Base-by-base conservation (phyloP, 2,797 vertebrate species). In the Gymnocypris eckloni region DNA sequence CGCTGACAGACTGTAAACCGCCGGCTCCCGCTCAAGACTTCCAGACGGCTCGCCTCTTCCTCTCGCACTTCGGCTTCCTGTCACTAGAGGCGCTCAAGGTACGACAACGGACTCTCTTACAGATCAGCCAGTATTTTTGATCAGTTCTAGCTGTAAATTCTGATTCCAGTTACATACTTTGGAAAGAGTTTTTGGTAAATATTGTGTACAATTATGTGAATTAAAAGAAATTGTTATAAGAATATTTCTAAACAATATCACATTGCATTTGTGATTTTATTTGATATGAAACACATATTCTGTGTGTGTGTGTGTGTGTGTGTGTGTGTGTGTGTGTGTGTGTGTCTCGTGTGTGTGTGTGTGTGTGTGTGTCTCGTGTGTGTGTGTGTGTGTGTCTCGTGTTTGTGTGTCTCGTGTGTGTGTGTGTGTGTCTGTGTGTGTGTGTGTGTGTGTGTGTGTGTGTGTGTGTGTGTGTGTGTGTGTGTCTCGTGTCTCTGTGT, bases 51-150 rank as follows among this genome's bases (percentile, higher is more conserved):
- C 96, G 97, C 80, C 95, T 98, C 67, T 96, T 99, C 92, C 95
- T 99, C 87, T 98, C 97, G 4, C 97, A 98, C 91, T 96, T 98
- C 0, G 97, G 97, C 59, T 97, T 99, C 91, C 95, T 99, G 85
- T 98, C 97, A 0, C 92, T 97, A 81, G 97, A 97, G 90, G 96
- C 97, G 6, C 79, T 97, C 89, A 97, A 97, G 96, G 97, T 97
- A 94, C 12, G 1, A 10, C 16, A 79, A 48, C 1, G 0, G 0
- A n/a, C 0, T 64, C n/a, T 28, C 4, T 28, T 61, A 61, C 3
- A 50, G 54, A 25, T 61, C 22, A 5, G 3, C 13, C n/a, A 18
- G 59, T 64, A 28, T 25, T 28, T 64, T 9, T 28, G 13, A 64
- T 64, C 25, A 28, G 12, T 28, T 64, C 61, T 5, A 25, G 59